Percentiles rank a stretch among this genome's conserved stretches.
Conservation (phyloP, 2,113 vertebrate species). For the Anser brachyrhynchus region DNA sequence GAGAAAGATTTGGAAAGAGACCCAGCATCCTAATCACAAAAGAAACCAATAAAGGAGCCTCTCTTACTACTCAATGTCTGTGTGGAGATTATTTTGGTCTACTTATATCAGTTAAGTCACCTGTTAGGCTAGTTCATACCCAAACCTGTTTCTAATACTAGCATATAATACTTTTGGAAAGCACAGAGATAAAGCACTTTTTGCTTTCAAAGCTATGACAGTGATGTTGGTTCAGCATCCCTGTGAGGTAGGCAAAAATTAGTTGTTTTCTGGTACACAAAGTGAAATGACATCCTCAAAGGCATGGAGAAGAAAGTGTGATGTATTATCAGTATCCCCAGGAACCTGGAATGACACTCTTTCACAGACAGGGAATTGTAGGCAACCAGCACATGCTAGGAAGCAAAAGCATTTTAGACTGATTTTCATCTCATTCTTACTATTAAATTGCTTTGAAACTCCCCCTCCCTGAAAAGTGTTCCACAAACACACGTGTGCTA, state of each 20-base stretch:
- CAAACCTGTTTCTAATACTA: background rate
- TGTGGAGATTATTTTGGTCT: background rate
- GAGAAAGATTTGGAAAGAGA: background rate
- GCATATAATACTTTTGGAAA: background rate
- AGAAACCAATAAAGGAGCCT: background rate
- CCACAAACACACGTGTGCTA: background rate
- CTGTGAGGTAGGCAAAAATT: constrained; percentile 13
- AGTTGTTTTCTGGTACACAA: background rate
- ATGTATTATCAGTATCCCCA: background rate
- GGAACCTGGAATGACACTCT: background rate
- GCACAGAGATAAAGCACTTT: constrained; percentile 28
- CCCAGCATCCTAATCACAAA: background rate
- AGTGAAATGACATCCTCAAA: background rate
- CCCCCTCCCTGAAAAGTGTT: background rate
- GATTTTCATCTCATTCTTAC: background rate
- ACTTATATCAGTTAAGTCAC: background rate
- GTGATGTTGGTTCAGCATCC: background rate
- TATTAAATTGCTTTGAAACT: background rate
- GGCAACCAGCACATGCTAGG: background rate
- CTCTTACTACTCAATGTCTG: background rate
- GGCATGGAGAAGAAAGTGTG: background rate
- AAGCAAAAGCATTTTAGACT: background rate
- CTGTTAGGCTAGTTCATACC: background rate
- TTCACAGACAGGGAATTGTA: background rate
- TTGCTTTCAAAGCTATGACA: background rate